phyloP scores from a whole-genome alignment of 2,113 vertebrate species.

The Sarotherodon lohbergeri region DNA sequence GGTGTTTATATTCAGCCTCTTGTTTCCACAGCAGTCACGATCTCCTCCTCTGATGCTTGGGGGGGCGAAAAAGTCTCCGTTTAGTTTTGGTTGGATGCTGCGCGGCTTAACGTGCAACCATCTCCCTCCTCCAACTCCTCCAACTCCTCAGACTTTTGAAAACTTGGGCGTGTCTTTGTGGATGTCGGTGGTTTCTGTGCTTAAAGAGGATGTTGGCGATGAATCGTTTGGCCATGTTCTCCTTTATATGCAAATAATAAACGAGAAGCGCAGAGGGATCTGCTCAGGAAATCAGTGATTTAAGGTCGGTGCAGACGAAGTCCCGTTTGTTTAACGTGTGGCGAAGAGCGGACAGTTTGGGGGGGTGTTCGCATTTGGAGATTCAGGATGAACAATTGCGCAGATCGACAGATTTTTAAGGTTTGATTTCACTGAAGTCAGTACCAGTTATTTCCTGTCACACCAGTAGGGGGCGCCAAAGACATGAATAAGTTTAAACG shows the following conservation, averaged over 20 bases:
- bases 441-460: background rate
- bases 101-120: background rate
- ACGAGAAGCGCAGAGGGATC: background rate
- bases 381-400: background rate
- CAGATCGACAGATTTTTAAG: too few species aligned
- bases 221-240: background rate
- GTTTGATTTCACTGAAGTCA: background rate
- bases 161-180: constrained; percentile 22
- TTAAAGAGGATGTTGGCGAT: background rate
- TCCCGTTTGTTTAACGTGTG: background rate
- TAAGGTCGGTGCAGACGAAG: background rate
- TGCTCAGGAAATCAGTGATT: background rate
- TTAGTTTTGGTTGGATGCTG: background rate
- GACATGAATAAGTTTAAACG: background rate
- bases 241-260: background rate
- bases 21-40: background rate
- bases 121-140: background rate
- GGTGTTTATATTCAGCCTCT: background rate
- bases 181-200: background rate
- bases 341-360: background rate
- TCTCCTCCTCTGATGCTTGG: background rate
- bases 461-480: background rate
- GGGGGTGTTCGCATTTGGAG: background rate
- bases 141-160: constrained; percentile 20
- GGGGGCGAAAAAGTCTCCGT: background rate